phyloP scores from a whole-genome alignment of 2,113 vertebrate genomes.

The Cricetomys ansorgei region DNA sequence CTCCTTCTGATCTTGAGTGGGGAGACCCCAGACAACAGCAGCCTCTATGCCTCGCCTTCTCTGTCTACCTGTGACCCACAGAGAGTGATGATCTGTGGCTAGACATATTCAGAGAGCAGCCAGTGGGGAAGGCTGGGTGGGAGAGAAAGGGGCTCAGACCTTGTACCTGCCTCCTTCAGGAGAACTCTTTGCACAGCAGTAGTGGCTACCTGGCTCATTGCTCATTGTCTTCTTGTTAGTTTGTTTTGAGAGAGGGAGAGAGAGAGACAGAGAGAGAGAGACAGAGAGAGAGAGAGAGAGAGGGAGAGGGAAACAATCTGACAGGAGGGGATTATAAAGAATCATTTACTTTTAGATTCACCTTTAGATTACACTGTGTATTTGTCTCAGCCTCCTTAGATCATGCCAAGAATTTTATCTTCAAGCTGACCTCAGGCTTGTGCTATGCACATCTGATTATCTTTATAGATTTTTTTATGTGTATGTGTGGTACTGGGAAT shows the following conservation, averaged over 20 bases:
- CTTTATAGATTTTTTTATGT: background rate
- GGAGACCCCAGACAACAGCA: background rate
- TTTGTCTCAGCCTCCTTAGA: background rate
- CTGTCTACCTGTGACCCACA: background rate
- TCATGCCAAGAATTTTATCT: background rate
- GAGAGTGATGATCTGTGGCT: background rate
- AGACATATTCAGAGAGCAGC: fast-evolving
- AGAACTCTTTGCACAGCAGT: background rate
- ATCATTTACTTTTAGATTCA: background rate
- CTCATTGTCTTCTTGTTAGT: background rate
- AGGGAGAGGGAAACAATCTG: background rate
- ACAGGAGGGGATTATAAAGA: background rate
- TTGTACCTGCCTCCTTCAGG: too few species aligned
- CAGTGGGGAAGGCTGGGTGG: background rate
- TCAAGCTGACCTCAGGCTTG: slow-evolving; percentile 12
- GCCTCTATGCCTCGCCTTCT: background rate
- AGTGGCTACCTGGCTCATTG: background rate
- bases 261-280: background rate
- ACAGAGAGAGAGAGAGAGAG: background rate
- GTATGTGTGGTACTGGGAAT: background rate
- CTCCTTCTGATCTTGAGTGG: background rate
- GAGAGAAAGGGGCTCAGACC: fast-evolving
- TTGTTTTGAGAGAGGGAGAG: background rate
- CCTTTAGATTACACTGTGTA: background rate
- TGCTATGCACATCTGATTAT: background rate